Base-by-base conservation (phyloP, 1,140 invertebrate species). In the Brachionus calyciflorus region DNA sequence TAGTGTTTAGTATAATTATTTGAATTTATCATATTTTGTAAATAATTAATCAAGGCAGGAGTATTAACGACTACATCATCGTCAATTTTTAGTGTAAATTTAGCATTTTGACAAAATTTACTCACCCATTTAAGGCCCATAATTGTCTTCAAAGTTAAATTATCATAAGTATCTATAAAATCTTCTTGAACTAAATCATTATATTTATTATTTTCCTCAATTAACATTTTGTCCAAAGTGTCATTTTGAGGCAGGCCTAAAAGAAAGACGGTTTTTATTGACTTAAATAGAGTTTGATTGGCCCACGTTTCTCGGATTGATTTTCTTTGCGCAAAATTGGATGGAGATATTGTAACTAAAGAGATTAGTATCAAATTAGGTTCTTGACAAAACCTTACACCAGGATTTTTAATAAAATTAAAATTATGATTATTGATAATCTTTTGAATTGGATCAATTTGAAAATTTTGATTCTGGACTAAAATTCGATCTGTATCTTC, bases 101-200 rank as follows among this genome's bases (percentile, higher is more conserved):
- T 40, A 24, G 17, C 63, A 24, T 68, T 10, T 21, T n/a, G n/a
- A 48, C 63, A 68, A 48, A 37, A 48, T 19, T 9, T 14, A 1
- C 6, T 9, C 7, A 68, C 30, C 63, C 63, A 68, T 28, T 68
- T 7, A 17, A 68, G 33, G 30, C 63, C 44, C 37, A 68, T 68
- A 37, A 68, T 68, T 4, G 19, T 41, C 28, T 68, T 68, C 4
- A 48, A 14, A 3, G 63, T 68, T 17, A 68, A 48, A 21, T 41
- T 48, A 21, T 30, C n/a, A 48, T 40, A 68, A 2, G n/a, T 68
- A 48, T 68, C 63, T 1, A 68, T 14, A 48, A 68, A 68, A 68
- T 80, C 65, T 73, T 79, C 77, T 57, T 80, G 80, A 30, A 80
- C 51, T 19, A 80, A 78, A 55, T 80, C 80, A 7, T 60, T 49